phyloP scores from a whole-genome alignment of 2,113 vertebrate species.

The Mobula birostris region DNA sequence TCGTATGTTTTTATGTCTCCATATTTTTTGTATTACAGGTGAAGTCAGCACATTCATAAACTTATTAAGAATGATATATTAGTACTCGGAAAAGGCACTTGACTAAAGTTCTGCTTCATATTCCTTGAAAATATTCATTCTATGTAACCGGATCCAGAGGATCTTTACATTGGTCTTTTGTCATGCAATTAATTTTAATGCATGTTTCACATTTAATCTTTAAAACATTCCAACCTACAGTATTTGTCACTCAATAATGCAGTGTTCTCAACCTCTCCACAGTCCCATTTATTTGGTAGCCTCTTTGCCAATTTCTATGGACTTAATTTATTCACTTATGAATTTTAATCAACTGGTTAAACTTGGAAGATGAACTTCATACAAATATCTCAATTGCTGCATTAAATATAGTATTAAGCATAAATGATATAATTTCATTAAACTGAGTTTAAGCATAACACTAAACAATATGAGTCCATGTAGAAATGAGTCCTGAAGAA shows the following conservation, averaged over 20 bases:
- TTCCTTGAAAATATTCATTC: not conserved
- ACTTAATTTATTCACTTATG: not conserved
- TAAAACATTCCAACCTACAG: not conserved
- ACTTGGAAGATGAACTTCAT: not conserved
- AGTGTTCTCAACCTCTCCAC: not conserved
- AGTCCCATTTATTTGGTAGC: not conserved
- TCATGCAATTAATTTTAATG: not conserved
- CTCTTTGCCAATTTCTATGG: not conserved
- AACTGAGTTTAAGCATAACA: not conserved
- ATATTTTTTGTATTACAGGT: not conserved
- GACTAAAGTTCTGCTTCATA: not conserved
- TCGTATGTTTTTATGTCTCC: not conserved
- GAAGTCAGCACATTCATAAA: not conserved
- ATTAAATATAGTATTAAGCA: not conserved
- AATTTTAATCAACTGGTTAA: not conserved
- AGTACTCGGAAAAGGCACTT: not conserved
- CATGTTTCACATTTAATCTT: not conserved
- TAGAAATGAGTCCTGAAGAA: too few species aligned
- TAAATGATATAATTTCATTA: not conserved
- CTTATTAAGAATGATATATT: not conserved
- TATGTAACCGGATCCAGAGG: not conserved
- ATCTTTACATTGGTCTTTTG: not conserved
- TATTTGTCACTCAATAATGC: not conserved
- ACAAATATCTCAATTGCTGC: not conserved
- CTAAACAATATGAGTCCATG: not conserved